Evolutionary conservation across 2,113 vertebrate genomes (phyloP).

Genomic region (Tragelaphus imberbis): DNA sequence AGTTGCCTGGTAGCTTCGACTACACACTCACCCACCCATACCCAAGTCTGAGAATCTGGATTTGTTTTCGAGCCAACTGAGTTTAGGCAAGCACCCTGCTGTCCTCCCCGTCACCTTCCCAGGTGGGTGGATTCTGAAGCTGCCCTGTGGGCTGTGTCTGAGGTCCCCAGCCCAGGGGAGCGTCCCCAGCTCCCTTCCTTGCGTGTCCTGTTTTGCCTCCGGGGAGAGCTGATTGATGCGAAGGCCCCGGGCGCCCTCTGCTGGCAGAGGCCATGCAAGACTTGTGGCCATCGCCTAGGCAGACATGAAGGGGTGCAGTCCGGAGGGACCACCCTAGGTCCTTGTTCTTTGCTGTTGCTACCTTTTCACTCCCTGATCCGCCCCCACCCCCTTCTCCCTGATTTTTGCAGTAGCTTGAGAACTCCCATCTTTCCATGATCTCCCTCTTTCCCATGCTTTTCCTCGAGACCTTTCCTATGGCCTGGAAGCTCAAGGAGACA

Average conservation of each 20-base stretch:
- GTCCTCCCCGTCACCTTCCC: neutral
- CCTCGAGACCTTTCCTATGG: neutral
- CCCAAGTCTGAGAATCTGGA: neutral
- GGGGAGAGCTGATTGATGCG: neutral
- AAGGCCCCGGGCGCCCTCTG: constrained; percentile 67
- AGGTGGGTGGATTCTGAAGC: neutral
- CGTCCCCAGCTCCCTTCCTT: neutral
- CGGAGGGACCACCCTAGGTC: neutral
- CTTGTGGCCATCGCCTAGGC: rapidly evolving
- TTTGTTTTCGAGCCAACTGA: neutral
- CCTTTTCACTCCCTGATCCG: rapidly evolving
- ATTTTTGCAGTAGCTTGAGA: too few relatives aligned
- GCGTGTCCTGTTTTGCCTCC: neutral
- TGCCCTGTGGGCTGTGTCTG: neutral
- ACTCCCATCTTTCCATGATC: neutral
- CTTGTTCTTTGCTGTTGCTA: neutral
- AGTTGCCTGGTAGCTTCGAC: neutral
- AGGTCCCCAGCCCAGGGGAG: neutral
- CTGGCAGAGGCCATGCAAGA: constrained; percentile 6
- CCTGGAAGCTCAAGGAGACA: neutral
- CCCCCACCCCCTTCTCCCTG: neutral
- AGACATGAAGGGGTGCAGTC: rapidly evolving
- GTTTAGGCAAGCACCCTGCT: neutral
- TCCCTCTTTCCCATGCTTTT: neutral
- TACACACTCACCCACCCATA: neutral